phyloP scores from a whole-genome alignment of 2,888 invertebrate genomes.

The Chaitophorus viminalis region DNA sequence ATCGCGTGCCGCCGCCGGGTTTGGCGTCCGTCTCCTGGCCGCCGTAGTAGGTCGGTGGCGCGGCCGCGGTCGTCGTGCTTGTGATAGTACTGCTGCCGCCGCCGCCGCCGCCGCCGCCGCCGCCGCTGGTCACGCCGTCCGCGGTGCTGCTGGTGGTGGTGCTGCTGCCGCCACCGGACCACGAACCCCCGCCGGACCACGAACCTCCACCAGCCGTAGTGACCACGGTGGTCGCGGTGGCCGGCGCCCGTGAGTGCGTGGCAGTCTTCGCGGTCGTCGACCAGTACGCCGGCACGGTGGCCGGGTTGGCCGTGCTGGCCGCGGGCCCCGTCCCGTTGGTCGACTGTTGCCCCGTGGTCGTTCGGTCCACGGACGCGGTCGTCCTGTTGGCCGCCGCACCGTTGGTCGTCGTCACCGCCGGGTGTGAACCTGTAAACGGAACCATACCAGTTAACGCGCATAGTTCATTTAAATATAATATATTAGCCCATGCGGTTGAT shows the following conservation, averaged over 20 bases:
- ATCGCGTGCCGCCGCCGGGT: slow-evolving; percentile 65
- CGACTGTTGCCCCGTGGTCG: neutral
- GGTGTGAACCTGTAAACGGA: slow-evolving; percentile 3
- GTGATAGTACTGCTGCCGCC: slow-evolving; percentile 49
- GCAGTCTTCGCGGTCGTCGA: slow-evolving; percentile 14
- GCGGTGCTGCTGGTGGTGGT: slow-evolving; percentile 38
- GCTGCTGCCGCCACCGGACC: slow-evolving; percentile 47
- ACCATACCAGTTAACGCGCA: too few relatives aligned
- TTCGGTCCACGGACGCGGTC: neutral
- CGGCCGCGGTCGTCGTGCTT: slow-evolving; percentile 21
- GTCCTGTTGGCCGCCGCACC: slow-evolving; percentile 4
- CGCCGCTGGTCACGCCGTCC: slow-evolving; percentile 10
- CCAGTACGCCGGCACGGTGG: slow-evolving; percentile 3
- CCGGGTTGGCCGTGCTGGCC: neutral
- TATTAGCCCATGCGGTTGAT: too few relatives aligned
- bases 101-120: slow-evolving; percentile 51
- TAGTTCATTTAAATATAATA: too few relatives aligned
- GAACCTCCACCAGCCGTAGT: neutral
- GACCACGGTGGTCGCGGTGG: neutral
- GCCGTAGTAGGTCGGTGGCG: slow-evolving; percentile 25
- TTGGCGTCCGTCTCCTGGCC: slow-evolving; percentile 63
- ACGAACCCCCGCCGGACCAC: slow-evolving; percentile 45
- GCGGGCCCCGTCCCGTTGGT: neutral
- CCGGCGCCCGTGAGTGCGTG: neutral
- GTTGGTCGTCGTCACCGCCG: neutral